Base-by-base conservation (phyloP, 2,797 vertebrate genomes). In the Premnoplex brunnescens region DNA sequence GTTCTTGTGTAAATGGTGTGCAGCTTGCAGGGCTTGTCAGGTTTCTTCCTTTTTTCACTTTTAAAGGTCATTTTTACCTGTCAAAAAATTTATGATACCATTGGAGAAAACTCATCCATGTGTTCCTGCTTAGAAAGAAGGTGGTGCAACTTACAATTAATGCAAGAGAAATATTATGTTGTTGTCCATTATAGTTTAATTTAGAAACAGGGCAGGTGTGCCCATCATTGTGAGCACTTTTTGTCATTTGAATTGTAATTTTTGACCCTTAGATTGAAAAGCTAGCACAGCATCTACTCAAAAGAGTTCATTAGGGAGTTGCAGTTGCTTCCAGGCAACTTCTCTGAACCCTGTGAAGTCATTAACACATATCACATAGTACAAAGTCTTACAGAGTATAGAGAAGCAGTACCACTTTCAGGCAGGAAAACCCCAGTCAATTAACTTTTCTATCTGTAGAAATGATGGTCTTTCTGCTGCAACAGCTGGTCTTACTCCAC, bases 1-100 rank as follows among this genome's bases (percentile, higher is more conserved):
- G 95, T 87, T 97, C 93, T 90, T 97, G 95, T 96, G 97, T 95
- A 98, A 98, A 97, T 96, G 95, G 69, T 94, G 56, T 83, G 37
- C 75, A 97, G 96, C 96, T 97, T 97, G 89, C 95, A 93, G 95
- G 83, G 64, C 75, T 97, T 95, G 94, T 94, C 96, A 96, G 81
- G 63, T 41, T 87, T 62, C 5, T 73, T 41, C 85, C 46, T 32
- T n/a, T 62, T 91, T 90, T 58, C 26, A 63, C 78, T 96, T 96
- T 94, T 96, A 98, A 98, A 98, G 97, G 97, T 98, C 97, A 96
- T 54, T 88, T 63, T 88, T 93, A 84, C 69, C 16, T 67, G 49
- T 67, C 39, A 94, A 96, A 80, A 97, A 95, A 94, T 71, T 96
- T 97, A 92, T 95, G 73, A 94, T 86, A 66, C 63, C 81, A 54